Conservation (phyloP, 2,888 invertebrate genomes). For the Cloeon dipterum region DNA sequence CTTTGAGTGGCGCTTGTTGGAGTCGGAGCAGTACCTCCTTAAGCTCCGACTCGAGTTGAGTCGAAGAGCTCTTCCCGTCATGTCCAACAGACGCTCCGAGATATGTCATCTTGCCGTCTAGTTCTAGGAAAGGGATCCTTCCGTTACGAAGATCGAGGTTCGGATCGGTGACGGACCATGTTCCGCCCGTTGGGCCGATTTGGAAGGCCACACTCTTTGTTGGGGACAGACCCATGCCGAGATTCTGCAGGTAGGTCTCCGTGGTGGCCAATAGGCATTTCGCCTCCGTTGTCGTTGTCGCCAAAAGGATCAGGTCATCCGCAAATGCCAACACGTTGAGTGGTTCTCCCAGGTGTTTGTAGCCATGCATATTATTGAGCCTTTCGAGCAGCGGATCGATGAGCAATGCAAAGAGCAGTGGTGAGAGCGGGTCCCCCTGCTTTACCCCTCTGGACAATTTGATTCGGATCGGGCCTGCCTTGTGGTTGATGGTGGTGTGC, state of each 20-base stretch:
- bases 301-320: slow-evolving; percentile 8
- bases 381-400: slow-evolving; percentile 6
- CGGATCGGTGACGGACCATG: neutral
- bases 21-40: no score
- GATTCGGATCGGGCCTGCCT: neutral
- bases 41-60: no score
- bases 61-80: no score
- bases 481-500: neutral
- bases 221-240: slow-evolving; percentile 7
- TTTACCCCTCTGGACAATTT: slow-evolving; percentile 7
- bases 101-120: no score
- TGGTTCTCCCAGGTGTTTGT: neutral
- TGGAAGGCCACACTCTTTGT: slow-evolving; percentile 6
- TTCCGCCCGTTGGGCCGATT: no score
- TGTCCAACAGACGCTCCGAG: no score
- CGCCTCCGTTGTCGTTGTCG: neutral
- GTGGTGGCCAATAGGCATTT: neutral
- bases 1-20: no score
- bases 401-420: slow-evolving; percentile 8
- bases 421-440: slow-evolving; percentile 8
- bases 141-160: no score
- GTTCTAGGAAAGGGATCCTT: no score
- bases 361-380: neutral
- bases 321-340: slow-evolving; percentile 7
- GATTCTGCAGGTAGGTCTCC: fast-evolving